Conservation (phyloP, 2,888 invertebrate species). For the Hyles lineata region DNA sequence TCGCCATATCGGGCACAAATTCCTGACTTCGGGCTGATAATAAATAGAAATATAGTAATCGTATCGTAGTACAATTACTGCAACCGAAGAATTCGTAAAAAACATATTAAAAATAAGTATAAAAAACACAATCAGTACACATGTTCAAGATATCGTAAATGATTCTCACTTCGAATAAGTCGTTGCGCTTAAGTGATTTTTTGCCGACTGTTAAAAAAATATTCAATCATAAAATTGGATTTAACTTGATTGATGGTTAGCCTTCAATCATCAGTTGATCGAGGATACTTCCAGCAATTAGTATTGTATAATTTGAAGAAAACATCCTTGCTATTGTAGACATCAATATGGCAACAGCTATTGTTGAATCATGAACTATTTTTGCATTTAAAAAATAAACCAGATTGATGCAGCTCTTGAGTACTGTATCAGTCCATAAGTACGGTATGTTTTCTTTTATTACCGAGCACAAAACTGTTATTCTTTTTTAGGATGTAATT, state of each 20-base stretch:
- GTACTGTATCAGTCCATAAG: no score
- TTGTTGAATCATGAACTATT: not conserved
- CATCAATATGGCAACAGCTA: not conserved
- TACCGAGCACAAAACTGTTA: no score
- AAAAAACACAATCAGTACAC: not conserved
- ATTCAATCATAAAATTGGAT: not conserved
- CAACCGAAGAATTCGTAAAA: not conserved
- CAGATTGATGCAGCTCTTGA: no score
- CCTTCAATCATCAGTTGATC: not conserved
- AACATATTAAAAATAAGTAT: not conserved
- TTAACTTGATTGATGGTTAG: not conserved
- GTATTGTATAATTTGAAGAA: not conserved
- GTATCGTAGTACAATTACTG: no score
- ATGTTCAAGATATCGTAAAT: not conserved
- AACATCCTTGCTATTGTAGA: not conserved
- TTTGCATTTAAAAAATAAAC: not conserved
- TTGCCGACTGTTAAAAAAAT: not conserved
- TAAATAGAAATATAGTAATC: no score
- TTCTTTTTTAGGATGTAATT: no score
- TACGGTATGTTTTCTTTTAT: no score
- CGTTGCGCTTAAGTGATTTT: conserved; percentile 2
- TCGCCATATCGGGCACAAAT: no score
- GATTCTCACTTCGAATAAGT: not conserved
- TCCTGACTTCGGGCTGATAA: no score
- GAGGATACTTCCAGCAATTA: not conserved